Conservation (phyloP, 1,140 invertebrate species). For the Leptinotarsa texana region DNA sequence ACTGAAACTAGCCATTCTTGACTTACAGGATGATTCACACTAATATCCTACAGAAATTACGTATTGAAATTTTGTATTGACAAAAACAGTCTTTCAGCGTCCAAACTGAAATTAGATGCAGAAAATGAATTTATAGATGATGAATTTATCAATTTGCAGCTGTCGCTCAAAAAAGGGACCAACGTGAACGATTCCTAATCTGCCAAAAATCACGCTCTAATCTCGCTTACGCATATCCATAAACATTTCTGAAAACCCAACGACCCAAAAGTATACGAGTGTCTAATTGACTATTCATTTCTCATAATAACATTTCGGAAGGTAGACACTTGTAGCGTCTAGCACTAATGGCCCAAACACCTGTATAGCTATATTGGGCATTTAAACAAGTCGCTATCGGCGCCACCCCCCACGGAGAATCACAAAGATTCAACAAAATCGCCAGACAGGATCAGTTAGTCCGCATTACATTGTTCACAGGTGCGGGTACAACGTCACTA, state of each 20-base stretch:
- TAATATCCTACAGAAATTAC: too few relatives aligned
- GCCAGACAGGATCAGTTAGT: conserved; percentile 26
- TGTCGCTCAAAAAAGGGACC: background rate
- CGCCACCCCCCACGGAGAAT: conserved; percentile 33
- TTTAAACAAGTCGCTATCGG: conserved; percentile 31
- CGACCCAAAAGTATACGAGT: background rate
- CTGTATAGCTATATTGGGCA: conserved; percentile 27
- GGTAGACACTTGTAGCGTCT: conserved; percentile 30
- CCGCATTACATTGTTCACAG: background rate
- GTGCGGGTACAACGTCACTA: background rate
- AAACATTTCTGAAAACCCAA: conserved; percentile 15
- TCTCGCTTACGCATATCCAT: background rate
- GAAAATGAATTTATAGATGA: too few relatives aligned
- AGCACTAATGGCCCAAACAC: conserved; percentile 30
- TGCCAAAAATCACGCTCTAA: background rate
- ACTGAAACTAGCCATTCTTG: too few relatives aligned
- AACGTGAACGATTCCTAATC: background rate
- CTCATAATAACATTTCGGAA: conserved; percentile 20
- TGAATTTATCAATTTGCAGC: too few relatives aligned
- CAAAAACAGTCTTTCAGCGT: too few relatives aligned
- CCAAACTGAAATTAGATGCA: too few relatives aligned
- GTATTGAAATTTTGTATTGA: too few relatives aligned
- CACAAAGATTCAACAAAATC: conserved; percentile 32
- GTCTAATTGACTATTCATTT: conserved; percentile 22
- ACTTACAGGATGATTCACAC: too few relatives aligned